Evolutionary conservation across 1,140 invertebrate species (phyloP).

Genomic region (Euglossa dilemma): DNA sequence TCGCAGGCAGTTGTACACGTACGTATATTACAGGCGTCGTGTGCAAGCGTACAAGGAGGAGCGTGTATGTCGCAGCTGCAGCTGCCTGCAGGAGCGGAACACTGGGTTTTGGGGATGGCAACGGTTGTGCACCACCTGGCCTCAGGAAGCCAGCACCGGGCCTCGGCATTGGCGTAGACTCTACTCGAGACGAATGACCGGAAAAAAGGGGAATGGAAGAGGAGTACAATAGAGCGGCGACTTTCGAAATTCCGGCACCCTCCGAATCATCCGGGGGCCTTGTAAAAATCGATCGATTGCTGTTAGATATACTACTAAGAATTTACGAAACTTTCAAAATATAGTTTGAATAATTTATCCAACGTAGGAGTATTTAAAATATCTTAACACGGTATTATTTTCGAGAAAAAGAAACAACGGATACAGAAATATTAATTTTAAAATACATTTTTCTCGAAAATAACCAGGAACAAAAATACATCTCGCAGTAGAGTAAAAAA

Average conservation of each 20-base stretch:
- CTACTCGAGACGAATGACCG: constrained; percentile 49
- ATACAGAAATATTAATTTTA: neutral
- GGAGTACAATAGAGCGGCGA: constrained; percentile 53
- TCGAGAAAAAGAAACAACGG: no score
- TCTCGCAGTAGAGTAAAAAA: neutral
- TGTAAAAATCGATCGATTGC: constrained; percentile 56
- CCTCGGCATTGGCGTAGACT: constrained; percentile 73
- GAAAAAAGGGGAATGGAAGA: constrained; percentile 33
- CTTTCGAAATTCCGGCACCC: constrained; percentile 70
- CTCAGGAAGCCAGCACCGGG: constrained; percentile 73
- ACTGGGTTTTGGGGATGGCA: constrained; percentile 76
- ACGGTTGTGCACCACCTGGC: constrained; percentile 81
- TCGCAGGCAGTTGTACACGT: constrained; percentile 1
- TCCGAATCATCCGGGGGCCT: neutral
- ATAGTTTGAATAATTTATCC: no score
- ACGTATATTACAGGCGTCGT: constrained; percentile 19
- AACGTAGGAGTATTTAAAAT: no score
- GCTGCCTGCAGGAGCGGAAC: constrained; percentile 72
- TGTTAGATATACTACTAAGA: neutral
- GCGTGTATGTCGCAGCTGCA: constrained; percentile 70
- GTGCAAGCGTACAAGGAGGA: constrained; percentile 32
- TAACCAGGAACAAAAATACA: neutral
- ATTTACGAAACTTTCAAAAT: no score
- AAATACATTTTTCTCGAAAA: neutral
- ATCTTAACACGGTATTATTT: no score